Evolutionary conservation across 2,113 vertebrate species (phyloP), one percentile per base, ranked within the genome.

Genomic region (Prochilodus magdalenae): DNA sequence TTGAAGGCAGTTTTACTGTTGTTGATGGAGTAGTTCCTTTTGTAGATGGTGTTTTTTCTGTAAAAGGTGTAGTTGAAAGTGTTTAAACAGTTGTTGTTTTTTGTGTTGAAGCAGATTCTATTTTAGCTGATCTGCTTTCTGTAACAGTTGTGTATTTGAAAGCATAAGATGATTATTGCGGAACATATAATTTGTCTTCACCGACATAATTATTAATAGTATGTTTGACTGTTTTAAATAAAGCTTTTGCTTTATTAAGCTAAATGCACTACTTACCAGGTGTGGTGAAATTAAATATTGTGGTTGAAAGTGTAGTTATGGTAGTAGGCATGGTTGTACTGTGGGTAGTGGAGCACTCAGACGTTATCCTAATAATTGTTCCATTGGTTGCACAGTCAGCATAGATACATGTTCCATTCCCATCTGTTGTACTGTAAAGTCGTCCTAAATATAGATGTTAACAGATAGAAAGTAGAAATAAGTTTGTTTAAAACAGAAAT

Each of bases 401-500:
- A 22, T 1, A 63, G 2, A 83, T 49, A 26, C 84, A 85, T 60
- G 59, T 70, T 36, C 63, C 63, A 79, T 82, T 51, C 4, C 80
- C 84, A 79, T 82, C 80, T 30, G 62, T 74, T 49, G 75, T 82
- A 44, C 47, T 12, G 2, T 85, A 82, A 12, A 85, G 55, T 44
- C 47, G 1, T 79, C 75, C 75, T 79, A 79, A 71, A 71, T 79
- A 16, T 20, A 44, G 14, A 29, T 79, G 1, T 44, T 71, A 15
- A 26, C 27, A 70, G 2, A 0, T 3, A 16, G 40, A 33, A 77
- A 29, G 26, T 3, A 24, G 0, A 53, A 14, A 36, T 5, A 2
- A 53, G 27, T 53, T 0, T 13, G 11, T 66, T 53, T 11, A 51
- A 0, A 30, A 1, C 47, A 79, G 8, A 14, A 1, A 24, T 40